phyloP scores from a whole-genome alignment of 1,140 invertebrate species.

The Lasioglossum albipes region DNA sequence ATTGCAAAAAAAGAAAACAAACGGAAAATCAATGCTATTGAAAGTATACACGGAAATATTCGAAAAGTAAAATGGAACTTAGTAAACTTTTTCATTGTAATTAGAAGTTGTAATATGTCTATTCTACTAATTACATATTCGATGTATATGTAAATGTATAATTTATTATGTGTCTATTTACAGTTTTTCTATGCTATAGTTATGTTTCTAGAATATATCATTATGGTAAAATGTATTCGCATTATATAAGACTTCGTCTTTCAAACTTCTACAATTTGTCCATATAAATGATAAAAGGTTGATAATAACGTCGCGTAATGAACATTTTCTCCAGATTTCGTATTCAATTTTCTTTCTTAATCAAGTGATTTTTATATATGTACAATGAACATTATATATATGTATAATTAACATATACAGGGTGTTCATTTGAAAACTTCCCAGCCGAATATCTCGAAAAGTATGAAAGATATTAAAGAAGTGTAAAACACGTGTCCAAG shows the following conservation, averaged over 20 bases:
- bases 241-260: slow-evolving; percentile 39
- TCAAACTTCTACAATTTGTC: slow-evolving; percentile 36
- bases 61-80: slow-evolving; percentile 40
- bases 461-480: too few species aligned
- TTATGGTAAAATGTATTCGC: slow-evolving; percentile 22
- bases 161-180: slow-evolving; percentile 37
- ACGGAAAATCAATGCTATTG: slow-evolving; percentile 21
- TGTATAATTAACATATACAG: background rate
- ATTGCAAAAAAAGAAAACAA: background rate
- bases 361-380: slow-evolving; percentile 9
- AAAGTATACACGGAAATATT: slow-evolving; percentile 12
- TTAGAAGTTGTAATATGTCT: slow-evolving; percentile 19
- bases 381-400: too few species aligned
- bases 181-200: slow-evolving; percentile 37
- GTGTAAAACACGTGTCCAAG: too few species aligned
- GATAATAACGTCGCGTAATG: slow-evolving; percentile 39
- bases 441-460: too few species aligned
- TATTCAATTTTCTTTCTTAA: slow-evolving; percentile 10
- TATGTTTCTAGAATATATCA: slow-evolving; percentile 19
- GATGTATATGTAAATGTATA: slow-evolving; percentile 38
- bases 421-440: too few species aligned
- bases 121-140: slow-evolving; percentile 20
- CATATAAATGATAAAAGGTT: slow-evolving; percentile 20
- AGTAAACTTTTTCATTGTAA: slow-evolving; percentile 39
- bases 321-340: slow-evolving; percentile 4